Base-by-base conservation (phyloP, 2,888 invertebrate genomes). In the Diaperis boleti region DNA sequence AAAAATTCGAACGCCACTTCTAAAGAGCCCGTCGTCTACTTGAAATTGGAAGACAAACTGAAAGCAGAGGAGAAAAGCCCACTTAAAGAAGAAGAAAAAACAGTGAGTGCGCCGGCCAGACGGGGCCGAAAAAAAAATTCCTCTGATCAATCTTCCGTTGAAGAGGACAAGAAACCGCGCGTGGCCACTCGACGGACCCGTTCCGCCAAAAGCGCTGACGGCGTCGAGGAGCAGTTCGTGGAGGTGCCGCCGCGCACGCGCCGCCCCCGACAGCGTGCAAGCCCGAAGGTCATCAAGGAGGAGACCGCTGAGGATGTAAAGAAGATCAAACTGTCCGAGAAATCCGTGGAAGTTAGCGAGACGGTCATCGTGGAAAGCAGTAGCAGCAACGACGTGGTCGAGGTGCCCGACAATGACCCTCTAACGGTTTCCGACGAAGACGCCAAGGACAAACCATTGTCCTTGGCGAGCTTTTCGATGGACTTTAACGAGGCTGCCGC, bases 371-470 rank as follows among this genome's bases (percentile, higher is more conserved):
- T 62, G 29, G 57, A 57, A 18, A 69, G 71, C 35, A 61, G 63
- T 52, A 64, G 50, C 47, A 65, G 55, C 63, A 31, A 65, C 63
- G 68, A 70, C 54, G 62, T 70, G 29, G 64, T 68, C 6, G 70
- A 74, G 26, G 55, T 59, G 13, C 63, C 71, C 62, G 70, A 81
- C 73, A 72, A 74, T 6, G 82, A 83, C 75, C 82, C 82, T 31
- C 65, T 82, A n/a, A n/a, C n/a, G n/a, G n/a, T n/a, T 13, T 80
- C 79, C 0, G 75, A 79, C 6, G 72, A 75, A 8, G 74, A 76
- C 11, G 8, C 55, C 83, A 70, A 82, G 82, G 70, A 81, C 83
- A 83, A 67, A 82, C 81, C 50, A 83, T 39, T 71, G 35, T 69
- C 65, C 41, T 45, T 75, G 11, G 55, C 67, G 41, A 68, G 67